These are phyloP conservation scores for Tyrannus savana DNA, from an alignment of 2,113 vertebrate genomes.

Conservation along the genomic window DNA sequence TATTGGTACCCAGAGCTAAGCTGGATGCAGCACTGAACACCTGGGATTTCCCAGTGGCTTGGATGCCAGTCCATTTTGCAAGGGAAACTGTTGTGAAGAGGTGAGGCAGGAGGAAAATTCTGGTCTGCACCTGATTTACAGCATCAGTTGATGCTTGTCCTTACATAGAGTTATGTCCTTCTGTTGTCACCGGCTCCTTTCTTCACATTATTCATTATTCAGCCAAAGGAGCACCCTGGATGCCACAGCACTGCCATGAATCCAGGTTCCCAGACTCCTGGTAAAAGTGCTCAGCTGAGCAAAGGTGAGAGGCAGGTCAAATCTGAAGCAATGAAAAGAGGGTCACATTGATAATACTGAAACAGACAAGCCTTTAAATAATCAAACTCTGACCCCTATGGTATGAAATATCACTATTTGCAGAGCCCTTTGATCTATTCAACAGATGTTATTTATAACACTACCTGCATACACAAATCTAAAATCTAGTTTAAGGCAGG, in stretches of 20 bases:
- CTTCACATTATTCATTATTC: not conserved
- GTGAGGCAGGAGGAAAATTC: not conserved
- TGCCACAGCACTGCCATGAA: not conserved
- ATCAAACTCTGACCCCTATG: not conserved
- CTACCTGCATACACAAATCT: not conserved
- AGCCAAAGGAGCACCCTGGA: not conserved
- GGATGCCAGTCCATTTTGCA: not conserved
- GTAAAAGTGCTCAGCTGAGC: not conserved
- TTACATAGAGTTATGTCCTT: not conserved
- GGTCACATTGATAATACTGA: not conserved
- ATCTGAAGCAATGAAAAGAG: not conserved
- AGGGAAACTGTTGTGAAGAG: not conserved
- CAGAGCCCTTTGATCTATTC: not conserved
- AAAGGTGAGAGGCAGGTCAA: not conserved
- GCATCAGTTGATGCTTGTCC: not conserved
- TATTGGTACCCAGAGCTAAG: rapidly evolving
- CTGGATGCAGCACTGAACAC: not conserved
- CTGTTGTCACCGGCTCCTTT: not conserved
- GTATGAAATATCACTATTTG: not conserved
- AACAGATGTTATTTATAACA: not conserved
- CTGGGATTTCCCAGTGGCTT: not conserved
- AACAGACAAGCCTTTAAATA: not conserved
- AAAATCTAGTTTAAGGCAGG: not conserved
- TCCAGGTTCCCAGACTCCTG: not conserved
- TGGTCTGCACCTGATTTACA: not conserved